Evolutionary conservation across 2,888 invertebrate species (phyloP).

Genomic region (Apodemia mormo): DNA sequence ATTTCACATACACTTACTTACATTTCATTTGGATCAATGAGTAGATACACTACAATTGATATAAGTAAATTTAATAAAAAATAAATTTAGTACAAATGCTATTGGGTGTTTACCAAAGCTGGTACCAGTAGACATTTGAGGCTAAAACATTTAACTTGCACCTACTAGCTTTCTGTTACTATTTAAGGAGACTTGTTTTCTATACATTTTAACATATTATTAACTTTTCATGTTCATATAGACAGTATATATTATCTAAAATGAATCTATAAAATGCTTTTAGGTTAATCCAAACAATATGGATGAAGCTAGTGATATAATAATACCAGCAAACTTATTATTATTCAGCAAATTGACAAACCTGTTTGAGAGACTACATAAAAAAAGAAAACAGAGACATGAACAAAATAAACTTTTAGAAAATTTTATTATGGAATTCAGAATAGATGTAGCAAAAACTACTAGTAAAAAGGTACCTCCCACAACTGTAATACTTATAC

Average conservation of each 20-base stretch:
- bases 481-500: background rate
- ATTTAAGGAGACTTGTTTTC: too few species aligned
- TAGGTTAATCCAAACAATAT: conserved; percentile 19
- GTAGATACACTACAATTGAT: too few species aligned
- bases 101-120: too few species aligned
- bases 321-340: conserved; percentile 56
- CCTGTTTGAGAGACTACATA: conserved; percentile 83
- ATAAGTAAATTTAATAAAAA: too few species aligned
- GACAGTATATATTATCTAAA: background rate
- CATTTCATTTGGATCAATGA: too few species aligned
- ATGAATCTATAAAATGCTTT: conserved; percentile 5
- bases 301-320: conserved; percentile 28
- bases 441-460: conserved; percentile 52
- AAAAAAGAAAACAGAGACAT: conserved; percentile 60
- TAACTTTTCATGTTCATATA: background rate
- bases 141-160: too few species aligned
- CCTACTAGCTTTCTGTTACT: too few species aligned
- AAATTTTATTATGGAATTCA: conserved; percentile 75
- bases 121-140: too few species aligned
- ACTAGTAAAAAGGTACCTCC: conserved; percentile 60
- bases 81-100: too few species aligned
- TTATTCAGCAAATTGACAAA: conserved; percentile 81
- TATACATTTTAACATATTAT: background rate
- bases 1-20: too few species aligned
- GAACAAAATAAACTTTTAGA: conserved; percentile 72